These are phyloP conservation scores for Alviniconcha strummeri DNA, from an alignment of 2,888 invertebrate species.

Conservation along the genomic window DNA sequence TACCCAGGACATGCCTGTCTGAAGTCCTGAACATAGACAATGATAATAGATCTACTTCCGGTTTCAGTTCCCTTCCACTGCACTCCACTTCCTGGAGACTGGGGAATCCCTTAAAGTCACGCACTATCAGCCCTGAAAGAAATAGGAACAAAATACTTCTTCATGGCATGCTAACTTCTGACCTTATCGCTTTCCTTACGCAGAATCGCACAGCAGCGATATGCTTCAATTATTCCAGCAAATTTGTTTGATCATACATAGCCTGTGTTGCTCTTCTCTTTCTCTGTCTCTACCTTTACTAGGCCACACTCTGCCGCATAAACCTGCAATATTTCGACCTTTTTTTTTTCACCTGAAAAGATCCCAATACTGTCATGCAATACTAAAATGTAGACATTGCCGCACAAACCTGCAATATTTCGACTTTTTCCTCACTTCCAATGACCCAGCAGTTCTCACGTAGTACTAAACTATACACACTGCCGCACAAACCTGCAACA, in stretches of 20 bases:
- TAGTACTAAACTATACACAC: too few species aligned
- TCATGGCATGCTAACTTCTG: neutral
- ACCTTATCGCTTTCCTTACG: neutral
- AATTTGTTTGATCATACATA: too few species aligned
- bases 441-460: too few species aligned
- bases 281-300: neutral
- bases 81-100: conserved; percentile 15
- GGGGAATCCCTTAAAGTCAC: neutral
- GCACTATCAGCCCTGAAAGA: neutral
- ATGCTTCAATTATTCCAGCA: too few species aligned
- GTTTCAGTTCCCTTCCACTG: neutral
- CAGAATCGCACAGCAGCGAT: too few species aligned
- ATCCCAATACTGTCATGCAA: too few species aligned
- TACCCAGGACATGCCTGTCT: neutral
- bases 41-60: conserved; percentile 3
- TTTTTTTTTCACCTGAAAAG: too few species aligned
- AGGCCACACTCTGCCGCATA: neutral
- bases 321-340: neutral
- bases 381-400: too few species aligned
- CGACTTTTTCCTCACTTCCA: too few species aligned
- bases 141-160: neutral
- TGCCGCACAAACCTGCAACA: too few species aligned
- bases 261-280: neutral
- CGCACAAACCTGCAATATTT: too few species aligned
- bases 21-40: neutral